Base-by-base conservation (phyloP, 2,113 vertebrate species). In the Alosa alosa region DNA sequence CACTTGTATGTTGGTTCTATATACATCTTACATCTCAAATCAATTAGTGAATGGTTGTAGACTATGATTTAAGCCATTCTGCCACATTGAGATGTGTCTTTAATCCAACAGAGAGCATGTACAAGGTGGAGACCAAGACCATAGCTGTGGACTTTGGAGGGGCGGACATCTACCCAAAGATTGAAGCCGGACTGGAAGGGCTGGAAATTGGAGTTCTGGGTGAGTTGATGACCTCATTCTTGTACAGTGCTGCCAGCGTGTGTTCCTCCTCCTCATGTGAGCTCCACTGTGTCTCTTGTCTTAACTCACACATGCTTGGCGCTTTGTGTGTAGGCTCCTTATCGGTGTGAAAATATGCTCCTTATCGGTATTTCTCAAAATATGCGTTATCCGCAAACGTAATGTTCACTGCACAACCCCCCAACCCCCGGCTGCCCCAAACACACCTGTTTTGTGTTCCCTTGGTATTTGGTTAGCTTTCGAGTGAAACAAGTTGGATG, bases 121-220 rank as follows among this genome's bases (percentile, higher is more conserved):
- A 92, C 90, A 93, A 96, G 39, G 97, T 98, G 89, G 96, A 97
- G 88, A 98, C 97, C 46, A 98, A 90, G 91, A 96, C 96, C 13
- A 96, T 99, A 31, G 95, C 95, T 8, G 97, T 95, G 57, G 98
- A 99, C 93, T 99, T 98, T 82, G 90, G 94, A 60, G 93, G 90
- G 17, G 57, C 72, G 0, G 94, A 96, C 90, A 97, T 97, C 93
- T 99, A 99, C 89, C 81, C 85, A 0, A 96, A 94, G 91, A 97
- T 99, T 86, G 92, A 96, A 89, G 87, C 75, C 0, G 95, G 92
- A 82, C 90, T 99, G 93, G 87, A 91, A 31, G 97, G 95, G 64
- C 93, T 99, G 75, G 95, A 99, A 82, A 95, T 99, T 0, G 98
- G 98, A 3, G 90, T 99, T 81, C 92, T 99, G 89, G 98, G 98